A percentile compares a stretch with the other conserved stretches of the same genome.
These are phyloP conservation scores for Chrysocyon brachyurus DNA, from an alignment of 2,797 vertebrate genomes.

Conservation along the genomic window DNA sequence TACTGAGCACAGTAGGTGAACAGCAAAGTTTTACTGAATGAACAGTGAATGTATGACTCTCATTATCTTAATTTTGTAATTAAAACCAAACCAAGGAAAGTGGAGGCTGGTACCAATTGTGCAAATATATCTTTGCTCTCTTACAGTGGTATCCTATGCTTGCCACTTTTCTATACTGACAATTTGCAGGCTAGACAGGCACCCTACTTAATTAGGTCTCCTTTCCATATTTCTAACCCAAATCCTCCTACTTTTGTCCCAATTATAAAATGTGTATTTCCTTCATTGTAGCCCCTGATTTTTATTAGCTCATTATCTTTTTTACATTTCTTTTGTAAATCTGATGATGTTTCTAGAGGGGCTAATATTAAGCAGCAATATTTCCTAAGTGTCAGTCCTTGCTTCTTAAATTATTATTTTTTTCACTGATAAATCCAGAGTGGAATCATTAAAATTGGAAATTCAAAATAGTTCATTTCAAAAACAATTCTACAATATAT, in stretches of 20 bases:
- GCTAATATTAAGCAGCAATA: neutral
- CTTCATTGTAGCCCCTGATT: neutral
- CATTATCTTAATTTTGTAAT: neutral
- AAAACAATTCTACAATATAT: neutral
- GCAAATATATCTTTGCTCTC: neutral
- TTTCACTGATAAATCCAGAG: neutral
- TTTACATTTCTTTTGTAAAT: neutral
- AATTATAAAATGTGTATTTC: neutral
- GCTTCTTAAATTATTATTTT: neutral
- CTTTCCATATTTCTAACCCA: neutral
- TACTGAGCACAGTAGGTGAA: neutral
- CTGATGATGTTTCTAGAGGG: neutral
- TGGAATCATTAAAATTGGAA: neutral
- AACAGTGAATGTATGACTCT: neutral
- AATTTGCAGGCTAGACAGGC: neutral
- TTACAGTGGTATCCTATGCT: rapidly evolving
- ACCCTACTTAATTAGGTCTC: neutral
- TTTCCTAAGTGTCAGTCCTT: neutral
- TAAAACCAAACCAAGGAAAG: neutral
- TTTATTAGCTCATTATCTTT: neutral
- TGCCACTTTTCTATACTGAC: neutral
- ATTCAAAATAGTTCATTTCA: neutral
- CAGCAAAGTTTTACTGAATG: neutral
- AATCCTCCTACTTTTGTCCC: neutral
- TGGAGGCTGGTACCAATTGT: neutral